Percentiles rank a stretch among this genome's conserved stretches.
These are phyloP conservation scores for Scaptomyza tumidula DNA, from an alignment of 2,888 invertebrate species.

Conservation along the genomic window DNA sequence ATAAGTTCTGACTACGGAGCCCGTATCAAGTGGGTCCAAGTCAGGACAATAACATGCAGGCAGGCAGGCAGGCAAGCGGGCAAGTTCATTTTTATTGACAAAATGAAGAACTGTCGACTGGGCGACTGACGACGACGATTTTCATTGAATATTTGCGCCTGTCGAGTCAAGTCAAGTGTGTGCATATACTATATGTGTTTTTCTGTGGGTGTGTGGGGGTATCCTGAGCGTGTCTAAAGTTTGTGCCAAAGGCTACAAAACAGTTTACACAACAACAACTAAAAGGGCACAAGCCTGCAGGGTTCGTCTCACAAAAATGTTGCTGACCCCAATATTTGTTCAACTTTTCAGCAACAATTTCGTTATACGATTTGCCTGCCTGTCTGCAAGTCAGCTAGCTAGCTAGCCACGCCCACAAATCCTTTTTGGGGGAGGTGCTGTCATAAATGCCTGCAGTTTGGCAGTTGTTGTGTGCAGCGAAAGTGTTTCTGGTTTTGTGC, in stretches of 20 bases:
- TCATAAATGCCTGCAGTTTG: slow-evolving; percentile 76
- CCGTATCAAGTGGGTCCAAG: slow-evolving; percentile 8
- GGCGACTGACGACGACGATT: slow-evolving; percentile 53
- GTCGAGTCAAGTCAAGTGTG: slow-evolving; percentile 9
- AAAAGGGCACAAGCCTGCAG: slow-evolving; percentile 9
- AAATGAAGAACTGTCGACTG: slow-evolving; percentile 57
- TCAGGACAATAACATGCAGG: slow-evolving; percentile 28
- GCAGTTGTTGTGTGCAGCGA: slow-evolving; percentile 68
- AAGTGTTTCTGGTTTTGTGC: slow-evolving; percentile 65
- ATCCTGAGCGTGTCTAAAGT: slow-evolving; percentile 64
- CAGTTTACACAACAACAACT: slow-evolving; percentile 57
- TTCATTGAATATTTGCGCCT: slow-evolving; percentile 69
- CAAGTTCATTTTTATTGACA: slow-evolving; percentile 60
- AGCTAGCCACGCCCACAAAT: slow-evolving; percentile 8
- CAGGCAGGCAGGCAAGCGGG: slow-evolving; percentile 20
- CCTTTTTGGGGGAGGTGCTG: slow-evolving; percentile 30
- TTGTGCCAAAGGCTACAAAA: slow-evolving; percentile 73
- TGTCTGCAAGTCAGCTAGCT: neutral
- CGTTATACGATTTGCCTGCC: slow-evolving; percentile 61
- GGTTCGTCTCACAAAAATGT: slow-evolving; percentile 56
- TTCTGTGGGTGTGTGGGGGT: slow-evolving; percentile 10
- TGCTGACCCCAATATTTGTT: slow-evolving; percentile 76
- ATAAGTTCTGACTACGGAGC: slow-evolving; percentile 36
- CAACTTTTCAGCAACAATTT: slow-evolving; percentile 77
- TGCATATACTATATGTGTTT: slow-evolving; percentile 4